Evolutionary conservation across 1,140 invertebrate species (phyloP).

Genomic region (Hyphantria cunea): DNA sequence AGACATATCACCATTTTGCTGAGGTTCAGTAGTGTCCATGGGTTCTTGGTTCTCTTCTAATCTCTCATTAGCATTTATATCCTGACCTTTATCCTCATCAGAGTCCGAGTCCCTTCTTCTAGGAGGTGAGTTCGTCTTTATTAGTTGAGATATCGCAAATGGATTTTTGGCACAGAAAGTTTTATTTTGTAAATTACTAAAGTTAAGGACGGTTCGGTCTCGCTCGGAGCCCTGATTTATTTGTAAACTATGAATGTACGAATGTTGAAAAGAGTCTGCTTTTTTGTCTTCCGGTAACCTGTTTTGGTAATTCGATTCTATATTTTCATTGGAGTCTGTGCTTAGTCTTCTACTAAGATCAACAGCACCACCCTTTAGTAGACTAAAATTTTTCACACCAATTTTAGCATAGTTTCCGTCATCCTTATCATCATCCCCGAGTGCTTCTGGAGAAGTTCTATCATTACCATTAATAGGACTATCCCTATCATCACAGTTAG

Average conservation of each 20-base stretch:
- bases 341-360: slow-evolving; percentile 77
- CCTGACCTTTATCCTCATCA: slow-evolving; percentile 71
- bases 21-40: slow-evolving; percentile 53
- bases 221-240: slow-evolving; percentile 63
- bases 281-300: slow-evolving; percentile 72
- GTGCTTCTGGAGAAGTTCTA: slow-evolving; percentile 61
- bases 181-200: slow-evolving; percentile 79
- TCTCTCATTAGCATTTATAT: slow-evolving; percentile 75
- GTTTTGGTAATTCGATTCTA: slow-evolving; percentile 74
- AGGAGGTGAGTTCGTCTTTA: slow-evolving; percentile 79
- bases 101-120: slow-evolving; percentile 80
- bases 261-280: slow-evolving; percentile 73
- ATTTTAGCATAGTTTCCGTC: slow-evolving; percentile 67
- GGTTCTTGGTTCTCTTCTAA: slow-evolving; percentile 56
- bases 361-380: slow-evolving; percentile 76
- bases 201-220: slow-evolving; percentile 69
- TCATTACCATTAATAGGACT: slow-evolving; percentile 78
- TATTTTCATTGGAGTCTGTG: slow-evolving; percentile 80
- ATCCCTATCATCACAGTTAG: slow-evolving; percentile 63
- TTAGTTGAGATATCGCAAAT: slow-evolving; percentile 81
- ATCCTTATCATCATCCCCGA: slow-evolving; percentile 61
- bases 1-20: slow-evolving; percentile 71
- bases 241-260: slow-evolving; percentile 79
- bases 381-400: slow-evolving; percentile 77
- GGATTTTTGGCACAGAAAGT: slow-evolving; percentile 82